phyloP scores from a whole-genome alignment of 2,888 invertebrate species.

The Neoascia interrupta region DNA sequence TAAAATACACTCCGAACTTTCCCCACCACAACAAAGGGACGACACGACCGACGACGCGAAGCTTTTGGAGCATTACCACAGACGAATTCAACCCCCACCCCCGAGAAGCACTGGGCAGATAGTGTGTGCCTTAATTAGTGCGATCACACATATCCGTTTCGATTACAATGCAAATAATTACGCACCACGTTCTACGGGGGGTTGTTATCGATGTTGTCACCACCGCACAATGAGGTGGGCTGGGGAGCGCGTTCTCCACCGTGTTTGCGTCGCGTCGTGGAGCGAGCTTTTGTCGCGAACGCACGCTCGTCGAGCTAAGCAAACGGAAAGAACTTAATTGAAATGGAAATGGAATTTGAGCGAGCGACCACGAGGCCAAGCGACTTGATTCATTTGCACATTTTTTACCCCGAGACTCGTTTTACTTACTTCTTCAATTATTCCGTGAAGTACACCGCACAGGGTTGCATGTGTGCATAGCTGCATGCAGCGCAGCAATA shows the following conservation, averaged over 20 bases:
- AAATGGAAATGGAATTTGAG: constrained; percentile 62
- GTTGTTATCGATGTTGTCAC: constrained; percentile 47
- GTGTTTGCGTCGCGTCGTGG: constrained; percentile 37
- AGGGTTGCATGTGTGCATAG: neutral
- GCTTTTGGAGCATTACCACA: constrained; percentile 36
- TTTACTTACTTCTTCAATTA: constrained; percentile 63
- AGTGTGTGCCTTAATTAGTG: constrained; percentile 52
- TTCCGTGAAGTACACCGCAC: constrained; percentile 35
- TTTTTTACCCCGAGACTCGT: constrained; percentile 46
- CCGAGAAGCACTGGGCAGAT: neutral
- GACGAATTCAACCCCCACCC: constrained; percentile 1
- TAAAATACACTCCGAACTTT: constrained; percentile 25
- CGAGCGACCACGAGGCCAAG: too few species aligned
- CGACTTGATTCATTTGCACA: constrained; percentile 65
- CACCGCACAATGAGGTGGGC: constrained; percentile 46
- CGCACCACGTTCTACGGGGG: constrained; percentile 42
- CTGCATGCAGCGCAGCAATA: constrained; percentile 32
- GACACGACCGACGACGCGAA: constrained; percentile 9
- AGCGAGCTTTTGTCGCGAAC: constrained; percentile 56
- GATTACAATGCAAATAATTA: constrained; percentile 64
- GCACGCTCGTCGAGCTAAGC: constrained; percentile 40
- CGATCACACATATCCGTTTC: constrained; percentile 57
- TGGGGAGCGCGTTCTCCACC: too few species aligned
- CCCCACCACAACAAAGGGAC: neutral
- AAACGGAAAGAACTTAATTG: constrained; percentile 65